These are phyloP conservation scores for Rhabditophanes sp. DNA, from an alignment of 2,888 invertebrate species.

Conservation along the genomic window DNA sequence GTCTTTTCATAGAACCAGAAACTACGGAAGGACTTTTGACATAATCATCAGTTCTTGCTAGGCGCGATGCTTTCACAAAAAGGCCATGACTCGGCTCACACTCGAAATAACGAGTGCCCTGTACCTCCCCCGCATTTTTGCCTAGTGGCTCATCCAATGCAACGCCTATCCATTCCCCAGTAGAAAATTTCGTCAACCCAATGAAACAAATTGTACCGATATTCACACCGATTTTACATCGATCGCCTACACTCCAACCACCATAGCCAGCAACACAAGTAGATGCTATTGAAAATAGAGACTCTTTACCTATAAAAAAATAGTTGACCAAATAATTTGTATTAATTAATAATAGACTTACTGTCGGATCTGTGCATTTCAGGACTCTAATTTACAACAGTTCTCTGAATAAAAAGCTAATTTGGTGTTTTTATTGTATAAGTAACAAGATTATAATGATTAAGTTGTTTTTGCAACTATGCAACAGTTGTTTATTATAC, in stretches of 20 bases:
- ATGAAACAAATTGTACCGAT: slow-evolving; percentile 60
- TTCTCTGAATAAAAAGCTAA: too few species aligned
- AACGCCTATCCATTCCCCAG: slow-evolving; percentile 91
- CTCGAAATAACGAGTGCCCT: slow-evolving; percentile 54
- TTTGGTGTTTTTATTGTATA: too few species aligned
- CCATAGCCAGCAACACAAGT: too few species aligned
- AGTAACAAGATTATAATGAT: too few species aligned
- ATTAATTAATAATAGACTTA: too few species aligned
- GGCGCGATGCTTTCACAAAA: slow-evolving; percentile 12
- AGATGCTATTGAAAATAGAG: too few species aligned
- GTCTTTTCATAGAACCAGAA: slow-evolving; percentile 4
- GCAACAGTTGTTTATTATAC: too few species aligned
- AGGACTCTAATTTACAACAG: too few species aligned
- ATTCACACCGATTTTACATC: not conserved
- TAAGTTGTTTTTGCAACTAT: too few species aligned
- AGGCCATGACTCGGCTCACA: slow-evolving; percentile 1
- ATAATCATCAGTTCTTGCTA: slow-evolving; percentile 6
- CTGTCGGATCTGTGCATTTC: too few species aligned
- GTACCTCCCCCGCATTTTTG: slow-evolving; percentile 86
- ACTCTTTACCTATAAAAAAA: too few species aligned
- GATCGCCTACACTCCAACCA: slow-evolving; percentile 1
- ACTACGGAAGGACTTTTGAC: slow-evolving; percentile 4
- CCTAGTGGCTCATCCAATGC: slow-evolving; percentile 83
- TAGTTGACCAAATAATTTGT: too few species aligned
- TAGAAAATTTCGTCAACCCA: slow-evolving; percentile 75